phyloP scores from a whole-genome alignment of 2,113 vertebrate species.

The Tiliqua scincoides region DNA sequence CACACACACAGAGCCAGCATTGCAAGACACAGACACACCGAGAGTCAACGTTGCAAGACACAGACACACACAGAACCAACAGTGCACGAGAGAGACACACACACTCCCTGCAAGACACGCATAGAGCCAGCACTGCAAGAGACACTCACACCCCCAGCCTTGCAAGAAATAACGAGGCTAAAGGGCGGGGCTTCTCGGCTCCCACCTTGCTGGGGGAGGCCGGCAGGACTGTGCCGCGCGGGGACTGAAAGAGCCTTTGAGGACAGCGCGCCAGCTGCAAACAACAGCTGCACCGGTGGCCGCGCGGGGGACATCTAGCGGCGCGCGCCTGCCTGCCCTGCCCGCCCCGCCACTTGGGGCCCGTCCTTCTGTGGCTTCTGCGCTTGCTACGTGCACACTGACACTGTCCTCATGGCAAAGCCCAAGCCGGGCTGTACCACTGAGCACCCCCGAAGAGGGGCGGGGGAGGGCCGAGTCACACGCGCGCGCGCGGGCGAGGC shows the following conservation, averaged over 20 bases:
- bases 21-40: too few relatives aligned
- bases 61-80: too few relatives aligned
- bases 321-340: neutral
- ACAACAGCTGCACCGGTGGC: neutral
- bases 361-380: neutral
- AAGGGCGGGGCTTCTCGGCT: neutral
- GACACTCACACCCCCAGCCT: neutral
- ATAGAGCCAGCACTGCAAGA: too few relatives aligned
- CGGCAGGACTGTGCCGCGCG: neutral
- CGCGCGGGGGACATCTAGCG: neutral
- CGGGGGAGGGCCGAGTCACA: neutral
- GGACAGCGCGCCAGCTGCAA: constrained; percentile 32
- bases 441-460: neutral
- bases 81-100: too few relatives aligned
- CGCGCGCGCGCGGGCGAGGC: too few relatives aligned
- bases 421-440: constrained; percentile 68
- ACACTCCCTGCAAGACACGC: too few relatives aligned
- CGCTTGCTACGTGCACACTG: constrained; percentile 83
- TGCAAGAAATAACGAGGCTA: constrained; percentile 1
- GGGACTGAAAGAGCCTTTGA: constrained; percentile 14
- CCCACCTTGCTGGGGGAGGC: neutral
- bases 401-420: constrained; percentile 89
- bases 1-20: too few relatives aligned
- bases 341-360: constrained; percentile 2
- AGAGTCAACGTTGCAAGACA: too few relatives aligned